Percentiles rank a stretch among this genome's conserved stretches.
Conservation (phyloP, 1,140 invertebrate genomes). For the Carposina sasakii region DNA sequence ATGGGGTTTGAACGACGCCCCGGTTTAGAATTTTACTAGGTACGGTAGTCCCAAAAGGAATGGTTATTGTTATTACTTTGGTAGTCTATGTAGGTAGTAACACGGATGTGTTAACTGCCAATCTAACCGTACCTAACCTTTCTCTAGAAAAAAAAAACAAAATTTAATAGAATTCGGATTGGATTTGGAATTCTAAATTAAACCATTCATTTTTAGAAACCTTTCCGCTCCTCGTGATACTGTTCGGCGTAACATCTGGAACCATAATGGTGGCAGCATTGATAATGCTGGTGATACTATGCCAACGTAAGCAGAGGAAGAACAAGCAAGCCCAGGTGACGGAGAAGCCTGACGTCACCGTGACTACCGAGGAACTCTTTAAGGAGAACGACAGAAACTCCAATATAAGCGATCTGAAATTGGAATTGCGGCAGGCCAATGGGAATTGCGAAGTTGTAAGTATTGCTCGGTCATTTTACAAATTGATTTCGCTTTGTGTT, state of each 20-base stretch:
- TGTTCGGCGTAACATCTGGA: slow-evolving; percentile 77
- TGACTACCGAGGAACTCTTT: slow-evolving; percentile 82
- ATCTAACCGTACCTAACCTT: no score
- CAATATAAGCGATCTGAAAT: slow-evolving; percentile 92
- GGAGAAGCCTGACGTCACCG: slow-evolving; percentile 67
- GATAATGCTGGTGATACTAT: slow-evolving; percentile 78
- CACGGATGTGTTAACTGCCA: no score
- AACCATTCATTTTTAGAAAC: slow-evolving; percentile 74
- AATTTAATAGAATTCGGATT: no score
- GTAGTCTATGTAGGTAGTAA: no score
- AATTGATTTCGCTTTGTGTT: neutral
- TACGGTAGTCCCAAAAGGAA: no score
- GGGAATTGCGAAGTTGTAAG: slow-evolving; percentile 81
- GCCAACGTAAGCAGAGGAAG: slow-evolving; percentile 74
- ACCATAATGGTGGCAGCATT: slow-evolving; percentile 78
- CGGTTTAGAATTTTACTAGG: no score
- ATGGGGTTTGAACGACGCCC: no score
- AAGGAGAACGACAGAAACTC: slow-evolving; percentile 91
- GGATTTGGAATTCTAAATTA: no score
- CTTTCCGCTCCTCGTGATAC: slow-evolving; percentile 77
- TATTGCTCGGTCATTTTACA: slow-evolving; percentile 7
- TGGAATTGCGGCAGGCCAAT: slow-evolving; percentile 83
- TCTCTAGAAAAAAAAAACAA: no score
- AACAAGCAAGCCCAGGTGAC: slow-evolving; percentile 54
- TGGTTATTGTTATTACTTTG: no score